phyloP scores from a whole-genome alignment of 2,888 invertebrate genomes.

The Microplitis deprimator region DNA sequence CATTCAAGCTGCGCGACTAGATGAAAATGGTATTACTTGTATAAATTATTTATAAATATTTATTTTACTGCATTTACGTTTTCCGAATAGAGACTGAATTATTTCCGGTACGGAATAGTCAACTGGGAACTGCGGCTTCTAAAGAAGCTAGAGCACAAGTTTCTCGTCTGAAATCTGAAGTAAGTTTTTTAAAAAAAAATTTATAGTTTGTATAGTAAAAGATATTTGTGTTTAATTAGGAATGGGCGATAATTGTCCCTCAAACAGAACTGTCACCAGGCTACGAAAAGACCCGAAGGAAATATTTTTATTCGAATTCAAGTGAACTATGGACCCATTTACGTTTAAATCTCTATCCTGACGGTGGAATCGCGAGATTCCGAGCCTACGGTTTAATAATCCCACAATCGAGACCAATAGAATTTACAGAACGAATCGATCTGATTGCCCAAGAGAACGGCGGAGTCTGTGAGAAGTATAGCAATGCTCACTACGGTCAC shows the following conservation, averaged over 20 bases:
- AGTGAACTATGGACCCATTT: constrained; percentile 75
- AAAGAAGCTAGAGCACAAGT: constrained; percentile 72
- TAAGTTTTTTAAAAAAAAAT: constrained; percentile 41
- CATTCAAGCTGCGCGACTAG: constrained; percentile 75
- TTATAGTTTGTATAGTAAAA: not conserved
- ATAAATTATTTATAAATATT: not conserved
- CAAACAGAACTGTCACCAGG: constrained; percentile 74
- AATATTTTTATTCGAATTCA: constrained; percentile 73
- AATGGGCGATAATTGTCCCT: constrained; percentile 76
- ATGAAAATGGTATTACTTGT: constrained; percentile 71
- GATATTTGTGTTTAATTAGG: constrained; percentile 63
- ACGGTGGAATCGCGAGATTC: constrained; percentile 78
- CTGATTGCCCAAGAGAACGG: constrained; percentile 74
- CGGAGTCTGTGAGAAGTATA: constrained; percentile 74
- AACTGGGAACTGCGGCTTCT: constrained; percentile 74
- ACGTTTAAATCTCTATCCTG: constrained; percentile 77
- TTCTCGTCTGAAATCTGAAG: constrained; percentile 67
- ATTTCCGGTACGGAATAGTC: constrained; percentile 54
- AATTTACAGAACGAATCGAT: constrained; percentile 70
- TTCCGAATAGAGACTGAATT: constrained; percentile 46
- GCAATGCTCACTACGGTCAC: constrained; percentile 79
- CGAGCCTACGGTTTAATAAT: constrained; percentile 75
- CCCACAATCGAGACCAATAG: constrained; percentile 53
- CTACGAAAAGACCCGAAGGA: constrained; percentile 75
- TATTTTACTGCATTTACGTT: not conserved